Evolutionary conservation across 2,113 vertebrate genomes (phyloP).

Genomic region (Sclerurus mexicanus): DNA sequence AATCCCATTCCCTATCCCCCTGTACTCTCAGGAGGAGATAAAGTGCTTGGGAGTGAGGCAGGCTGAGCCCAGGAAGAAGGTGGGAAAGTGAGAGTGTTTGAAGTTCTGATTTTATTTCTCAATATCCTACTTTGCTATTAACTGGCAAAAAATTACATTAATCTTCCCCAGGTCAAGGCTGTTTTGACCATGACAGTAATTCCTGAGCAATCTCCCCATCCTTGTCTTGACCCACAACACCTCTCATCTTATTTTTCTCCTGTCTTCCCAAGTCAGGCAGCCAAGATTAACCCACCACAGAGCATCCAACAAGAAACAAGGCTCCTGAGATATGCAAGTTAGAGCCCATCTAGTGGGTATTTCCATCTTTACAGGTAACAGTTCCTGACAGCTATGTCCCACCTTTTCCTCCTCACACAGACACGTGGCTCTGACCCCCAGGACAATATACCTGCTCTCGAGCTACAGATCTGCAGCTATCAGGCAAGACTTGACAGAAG

Average conservation of each 20-base stretch:
- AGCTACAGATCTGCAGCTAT: background rate
- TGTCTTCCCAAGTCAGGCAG: background rate
- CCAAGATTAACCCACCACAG: background rate
- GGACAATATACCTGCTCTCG: background rate
- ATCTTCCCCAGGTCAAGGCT: background rate
- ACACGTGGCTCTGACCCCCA: background rate
- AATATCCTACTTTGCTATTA: background rate
- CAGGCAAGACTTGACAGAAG: background rate
- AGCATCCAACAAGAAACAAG: background rate
- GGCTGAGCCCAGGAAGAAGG: background rate
- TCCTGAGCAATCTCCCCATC: background rate
- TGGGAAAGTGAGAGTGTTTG: background rate
- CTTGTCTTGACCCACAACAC: background rate
- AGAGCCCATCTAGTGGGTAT: background rate
- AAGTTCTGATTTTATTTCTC: background rate
- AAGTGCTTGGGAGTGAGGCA: background rate
- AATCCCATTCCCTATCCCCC: accelerated
- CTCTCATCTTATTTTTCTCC: background rate
- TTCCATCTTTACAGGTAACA: background rate
- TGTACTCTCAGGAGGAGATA: background rate
- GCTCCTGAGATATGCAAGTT: background rate
- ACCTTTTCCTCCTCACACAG: background rate
- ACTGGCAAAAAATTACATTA: background rate
- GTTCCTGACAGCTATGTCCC: background rate
- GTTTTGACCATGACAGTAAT: background rate